Percentiles rank a stretch among this genome's conserved stretches.
phyloP scores from a whole-genome alignment of 2,888 invertebrate genomes.

The Melieria picta region DNA sequence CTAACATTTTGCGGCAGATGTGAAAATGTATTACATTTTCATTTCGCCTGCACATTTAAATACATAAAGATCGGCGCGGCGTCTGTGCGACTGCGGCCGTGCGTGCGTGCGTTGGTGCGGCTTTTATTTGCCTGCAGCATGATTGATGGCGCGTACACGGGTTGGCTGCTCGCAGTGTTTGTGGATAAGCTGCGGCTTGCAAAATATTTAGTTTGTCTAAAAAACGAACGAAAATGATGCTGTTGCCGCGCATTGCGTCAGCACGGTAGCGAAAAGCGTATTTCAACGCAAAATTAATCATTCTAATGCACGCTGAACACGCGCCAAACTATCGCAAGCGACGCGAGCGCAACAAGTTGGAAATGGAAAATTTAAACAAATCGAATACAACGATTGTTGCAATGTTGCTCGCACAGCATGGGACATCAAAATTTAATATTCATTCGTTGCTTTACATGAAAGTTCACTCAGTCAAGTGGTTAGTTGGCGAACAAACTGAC shows the following conservation, averaged over 20 bases:
- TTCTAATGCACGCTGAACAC: constrained; percentile 39
- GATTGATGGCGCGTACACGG: constrained; percentile 57
- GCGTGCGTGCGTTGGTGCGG: not conserved
- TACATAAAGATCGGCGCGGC: too few species aligned
- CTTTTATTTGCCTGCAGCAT: constrained; percentile 46
- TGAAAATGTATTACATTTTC: constrained; percentile 12
- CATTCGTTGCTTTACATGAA: too few species aligned
- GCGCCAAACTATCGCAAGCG: not conserved
- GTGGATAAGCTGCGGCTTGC: too few species aligned
- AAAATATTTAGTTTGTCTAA: constrained; percentile 17
- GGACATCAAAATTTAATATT: too few species aligned
- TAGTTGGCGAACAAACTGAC: too few species aligned
- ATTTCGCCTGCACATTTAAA: not conserved
- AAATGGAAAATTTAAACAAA: too few species aligned
- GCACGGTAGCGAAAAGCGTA: constrained; percentile 2
- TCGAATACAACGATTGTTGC: too few species aligned
- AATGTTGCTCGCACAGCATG: too few species aligned
- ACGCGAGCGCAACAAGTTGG: too few species aligned
- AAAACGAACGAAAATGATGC: constrained; percentile 31
- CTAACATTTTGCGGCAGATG: constrained; percentile 32
- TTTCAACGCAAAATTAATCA: constrained; percentile 42
- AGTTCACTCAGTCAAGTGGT: too few species aligned
- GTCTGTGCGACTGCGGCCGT: too few species aligned
- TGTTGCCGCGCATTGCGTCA: constrained; percentile 27
- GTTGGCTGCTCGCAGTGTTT: too few species aligned